These are phyloP conservation scores for Spilarctia lutea DNA, from an alignment of 2,888 invertebrate species.

Conservation along the genomic window DNA sequence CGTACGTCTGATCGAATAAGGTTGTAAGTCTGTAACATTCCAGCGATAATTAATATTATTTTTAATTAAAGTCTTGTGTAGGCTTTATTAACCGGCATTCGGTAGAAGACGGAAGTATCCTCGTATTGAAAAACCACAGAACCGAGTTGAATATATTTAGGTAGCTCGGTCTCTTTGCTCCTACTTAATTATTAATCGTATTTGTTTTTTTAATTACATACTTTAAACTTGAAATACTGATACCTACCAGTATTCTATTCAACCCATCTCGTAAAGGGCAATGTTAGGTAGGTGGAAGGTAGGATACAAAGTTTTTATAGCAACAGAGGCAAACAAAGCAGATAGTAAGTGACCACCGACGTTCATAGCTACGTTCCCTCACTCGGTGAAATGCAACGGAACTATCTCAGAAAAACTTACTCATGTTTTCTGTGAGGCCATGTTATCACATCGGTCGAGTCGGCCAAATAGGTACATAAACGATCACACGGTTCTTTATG, in stretches of 20 bases:
- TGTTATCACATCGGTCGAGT: too few species aligned
- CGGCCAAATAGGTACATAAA: too few species aligned
- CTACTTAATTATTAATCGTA: background rate
- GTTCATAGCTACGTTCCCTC: too few species aligned
- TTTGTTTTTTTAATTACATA: background rate
- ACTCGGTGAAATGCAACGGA: too few species aligned
- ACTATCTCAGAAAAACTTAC: too few species aligned
- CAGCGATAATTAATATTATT: constrained; percentile 52
- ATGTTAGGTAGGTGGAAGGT: too few species aligned
- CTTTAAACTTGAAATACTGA: too few species aligned
- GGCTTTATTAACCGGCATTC: constrained; percentile 17
- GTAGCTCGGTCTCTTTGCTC: background rate
- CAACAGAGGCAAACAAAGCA: too few species aligned
- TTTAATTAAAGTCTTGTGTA: constrained; percentile 45
- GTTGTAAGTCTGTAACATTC: background rate
- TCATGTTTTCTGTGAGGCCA: too few species aligned
- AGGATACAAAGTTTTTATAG: too few species aligned
- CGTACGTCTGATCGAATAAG: background rate
- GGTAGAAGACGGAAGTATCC: constrained; percentile 13
- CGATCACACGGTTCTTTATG: too few species aligned
- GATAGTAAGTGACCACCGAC: too few species aligned
- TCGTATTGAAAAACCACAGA: constrained; percentile 18
- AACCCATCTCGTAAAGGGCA: background rate
- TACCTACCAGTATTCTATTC: background rate
- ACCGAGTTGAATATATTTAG: constrained; percentile 28